These are phyloP conservation scores for Halisarca cf. caerulea DNA, from an alignment of 37 sponge, comb jelly and placozoan genomes.

Conservation along the genomic window DNA sequence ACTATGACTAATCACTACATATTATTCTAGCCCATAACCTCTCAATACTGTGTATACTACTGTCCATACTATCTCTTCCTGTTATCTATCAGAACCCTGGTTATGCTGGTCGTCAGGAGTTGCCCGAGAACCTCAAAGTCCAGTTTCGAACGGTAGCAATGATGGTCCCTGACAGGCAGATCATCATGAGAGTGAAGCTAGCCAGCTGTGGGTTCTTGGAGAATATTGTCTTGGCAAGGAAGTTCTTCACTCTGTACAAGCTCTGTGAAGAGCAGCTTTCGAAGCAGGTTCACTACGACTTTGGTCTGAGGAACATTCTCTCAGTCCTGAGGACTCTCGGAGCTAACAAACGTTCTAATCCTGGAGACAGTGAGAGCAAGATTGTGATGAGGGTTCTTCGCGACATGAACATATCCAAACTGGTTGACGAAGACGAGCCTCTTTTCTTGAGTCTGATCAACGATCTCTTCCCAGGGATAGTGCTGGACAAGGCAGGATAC, in stretches of 20 bases:
- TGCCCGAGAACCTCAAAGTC: slow-evolving; percentile 97
- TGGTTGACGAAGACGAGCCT: slow-evolving; percentile 99
- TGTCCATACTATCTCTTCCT: too few species aligned
- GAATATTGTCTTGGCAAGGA: slow-evolving; percentile 84
- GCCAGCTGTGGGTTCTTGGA: slow-evolving; percentile 96
- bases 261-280: slow-evolving; percentile 98
- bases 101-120: slow-evolving; percentile 97
- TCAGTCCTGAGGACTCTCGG: slow-evolving; percentile 97
- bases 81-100: slow-evolving; percentile 80
- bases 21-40: too few species aligned
- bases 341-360: slow-evolving; percentile 82
- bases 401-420: slow-evolving; percentile 98
- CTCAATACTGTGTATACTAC: not conserved
- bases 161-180: slow-evolving; percentile 99
- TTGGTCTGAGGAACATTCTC: slow-evolving; percentile 96
- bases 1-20: too few species aligned
- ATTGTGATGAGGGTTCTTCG: slow-evolving; percentile 97
- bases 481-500: slow-evolving; percentile 96
- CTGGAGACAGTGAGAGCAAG: slow-evolving; percentile 90
- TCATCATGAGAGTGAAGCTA: slow-evolving; percentile 95
- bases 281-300: slow-evolving; percentile 98
- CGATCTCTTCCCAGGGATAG: slow-evolving; percentile 96
- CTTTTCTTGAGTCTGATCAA: slow-evolving; percentile 93
- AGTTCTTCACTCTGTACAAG: slow-evolving; percentile 97
- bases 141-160: slow-evolving; percentile 97